These are phyloP conservation scores for Pimephales promelas DNA, from an alignment of 2,113 vertebrate genomes.

Conservation along the genomic window DNA sequence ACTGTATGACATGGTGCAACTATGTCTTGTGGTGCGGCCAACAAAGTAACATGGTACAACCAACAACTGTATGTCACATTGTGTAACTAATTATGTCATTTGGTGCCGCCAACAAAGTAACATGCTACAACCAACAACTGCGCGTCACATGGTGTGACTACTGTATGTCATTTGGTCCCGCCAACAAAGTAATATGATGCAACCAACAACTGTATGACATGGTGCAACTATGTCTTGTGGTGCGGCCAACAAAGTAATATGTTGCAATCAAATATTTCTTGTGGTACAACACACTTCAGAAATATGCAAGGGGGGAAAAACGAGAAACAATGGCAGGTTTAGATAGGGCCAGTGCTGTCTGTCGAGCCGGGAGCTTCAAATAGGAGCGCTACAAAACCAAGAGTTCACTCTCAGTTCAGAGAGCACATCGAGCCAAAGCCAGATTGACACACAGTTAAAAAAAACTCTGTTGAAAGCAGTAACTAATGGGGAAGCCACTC, in stretches of 20 bases:
- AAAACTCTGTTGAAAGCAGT: conserved; percentile 36
- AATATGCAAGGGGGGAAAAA: neutral
- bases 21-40: neutral
- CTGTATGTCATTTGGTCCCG: too few species aligned
- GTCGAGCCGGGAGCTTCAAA: neutral
- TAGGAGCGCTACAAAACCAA: neutral
- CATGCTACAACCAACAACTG: too few species aligned
- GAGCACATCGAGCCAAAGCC: conserved; percentile 53
- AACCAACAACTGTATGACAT: neutral
- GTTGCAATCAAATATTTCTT: neutral
- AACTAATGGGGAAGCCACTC: conserved; percentile 36
- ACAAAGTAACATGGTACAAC: too few species aligned
- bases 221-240: neutral
- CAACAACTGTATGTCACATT: too few species aligned
- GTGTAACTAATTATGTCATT: neutral
- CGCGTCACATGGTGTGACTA: too few species aligned
- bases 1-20: too few species aligned
- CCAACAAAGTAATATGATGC: neutral
- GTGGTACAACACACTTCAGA: neutral
- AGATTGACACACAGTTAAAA: conserved; percentile 52
- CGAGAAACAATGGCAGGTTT: neutral
- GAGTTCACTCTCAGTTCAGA: conserved; percentile 72
- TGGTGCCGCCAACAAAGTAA: too few species aligned
- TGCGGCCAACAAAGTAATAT: neutral
- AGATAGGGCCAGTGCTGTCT: neutral